Conservation (phyloP, 2,113 vertebrate species). For the Xyliphius kryptos region DNA sequence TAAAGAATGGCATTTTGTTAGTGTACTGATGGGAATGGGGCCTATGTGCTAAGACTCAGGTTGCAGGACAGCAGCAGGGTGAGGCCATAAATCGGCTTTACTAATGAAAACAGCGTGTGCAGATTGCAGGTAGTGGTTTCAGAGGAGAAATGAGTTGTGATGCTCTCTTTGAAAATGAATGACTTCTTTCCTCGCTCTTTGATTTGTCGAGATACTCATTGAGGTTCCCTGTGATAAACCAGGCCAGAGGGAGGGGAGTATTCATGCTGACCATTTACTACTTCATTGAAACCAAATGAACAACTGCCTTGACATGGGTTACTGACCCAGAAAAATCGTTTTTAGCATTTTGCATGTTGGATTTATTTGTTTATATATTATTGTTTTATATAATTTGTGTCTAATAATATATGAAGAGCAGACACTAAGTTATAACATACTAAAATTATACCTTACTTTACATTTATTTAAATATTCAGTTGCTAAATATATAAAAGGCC, state of each 20-base stretch:
- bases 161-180: too few relatives aligned
- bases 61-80: conserved; percentile 42
- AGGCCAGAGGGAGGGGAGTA: conserved; percentile 49
- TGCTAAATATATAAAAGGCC: too few relatives aligned
- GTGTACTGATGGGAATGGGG: conserved; percentile 75
- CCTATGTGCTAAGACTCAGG: conserved; percentile 48
- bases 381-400: too few relatives aligned
- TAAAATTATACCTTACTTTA: too few relatives aligned
- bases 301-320: conserved; percentile 23
- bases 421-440: too few relatives aligned
- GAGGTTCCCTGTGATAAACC: conserved; percentile 54
- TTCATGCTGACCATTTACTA: conserved; percentile 30
- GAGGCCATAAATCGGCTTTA: conserved; percentile 74
- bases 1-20: conserved; percentile 72
- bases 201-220: conserved; percentile 49
- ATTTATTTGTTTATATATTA: too few relatives aligned
- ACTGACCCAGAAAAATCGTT: background rate
- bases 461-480: too few relatives aligned
- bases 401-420: too few relatives aligned
- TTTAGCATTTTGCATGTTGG: background rate
- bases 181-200: too few relatives aligned
- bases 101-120: conserved; percentile 75
- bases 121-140: conserved; percentile 74
- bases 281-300: conserved; percentile 72
- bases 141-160: conserved; percentile 71